These are phyloP conservation scores for Oxycera nigricornis DNA, from an alignment of 2,888 invertebrate species.

Conservation along the genomic window DNA sequence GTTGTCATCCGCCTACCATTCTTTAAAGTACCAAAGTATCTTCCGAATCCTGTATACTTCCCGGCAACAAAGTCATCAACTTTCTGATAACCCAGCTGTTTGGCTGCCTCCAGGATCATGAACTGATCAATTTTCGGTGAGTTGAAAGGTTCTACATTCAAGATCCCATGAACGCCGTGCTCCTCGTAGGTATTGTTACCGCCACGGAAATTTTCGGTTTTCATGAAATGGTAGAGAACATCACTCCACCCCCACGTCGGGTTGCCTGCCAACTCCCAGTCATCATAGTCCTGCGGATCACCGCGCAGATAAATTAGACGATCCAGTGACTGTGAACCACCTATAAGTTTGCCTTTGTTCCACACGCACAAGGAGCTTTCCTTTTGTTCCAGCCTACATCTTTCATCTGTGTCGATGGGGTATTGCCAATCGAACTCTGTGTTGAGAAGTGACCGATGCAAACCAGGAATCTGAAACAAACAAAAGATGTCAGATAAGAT, in stretches of 20 bases:
- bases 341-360: conserved; percentile 68
- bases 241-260: conserved; percentile 75
- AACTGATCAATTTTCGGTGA: conserved; percentile 59
- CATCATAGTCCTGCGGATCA: conserved; percentile 74
- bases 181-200: not conserved
- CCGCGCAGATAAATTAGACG: conserved; percentile 79
- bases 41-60: conserved; percentile 65
- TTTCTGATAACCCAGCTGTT: conserved; percentile 64
- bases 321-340: conserved; percentile 69
- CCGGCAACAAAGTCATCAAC: conserved; percentile 69
- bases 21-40: conserved; percentile 65
- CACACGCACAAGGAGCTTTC: conserved; percentile 58
- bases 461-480: conserved; percentile 53
- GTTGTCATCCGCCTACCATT: conserved; percentile 65
- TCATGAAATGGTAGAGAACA: conserved; percentile 71
- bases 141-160: conserved; percentile 63
- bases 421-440: conserved; percentile 74
- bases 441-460: conserved; percentile 51
- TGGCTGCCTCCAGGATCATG: conserved; percentile 63
- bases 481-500: not conserved
- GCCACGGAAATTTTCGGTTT: conserved; percentile 65
- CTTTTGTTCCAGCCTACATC: conserved; percentile 66
- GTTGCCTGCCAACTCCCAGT: conserved; percentile 73
- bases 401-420: conserved; percentile 69
- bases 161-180: conserved; percentile 64